Percentiles rank a stretch among this genome's conserved stretches.
phyloP scores from a whole-genome alignment of 2,113 vertebrate species.

The Pomatorhinus ruficollis region DNA sequence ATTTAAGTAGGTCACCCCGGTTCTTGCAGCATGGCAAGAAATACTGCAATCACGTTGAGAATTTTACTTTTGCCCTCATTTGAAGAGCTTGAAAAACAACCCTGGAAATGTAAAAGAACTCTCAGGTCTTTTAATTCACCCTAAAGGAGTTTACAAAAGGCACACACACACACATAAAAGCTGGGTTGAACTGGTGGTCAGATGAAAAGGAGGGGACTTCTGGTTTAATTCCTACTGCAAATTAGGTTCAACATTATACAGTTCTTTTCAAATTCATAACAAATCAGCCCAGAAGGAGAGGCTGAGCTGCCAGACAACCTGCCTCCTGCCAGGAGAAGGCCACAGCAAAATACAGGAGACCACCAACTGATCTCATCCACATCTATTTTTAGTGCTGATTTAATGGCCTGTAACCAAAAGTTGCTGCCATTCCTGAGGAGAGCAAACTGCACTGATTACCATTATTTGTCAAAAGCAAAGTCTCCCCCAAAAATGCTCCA shows the following conservation, averaged over 20 bases:
- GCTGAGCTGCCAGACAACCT: conserved; percentile 32
- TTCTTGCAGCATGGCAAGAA: conserved; percentile 26
- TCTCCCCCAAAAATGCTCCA: neutral
- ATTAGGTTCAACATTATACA: neutral
- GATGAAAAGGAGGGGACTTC: neutral
- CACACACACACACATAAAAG: neutral
- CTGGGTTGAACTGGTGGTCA: neutral
- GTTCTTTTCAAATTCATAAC: neutral
- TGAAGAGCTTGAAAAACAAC: conserved; percentile 47
- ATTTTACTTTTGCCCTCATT: conserved; percentile 49
- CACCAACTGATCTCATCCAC: conserved; percentile 53
- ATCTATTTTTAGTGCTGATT: conserved; percentile 73
- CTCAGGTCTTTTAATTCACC: neutral
- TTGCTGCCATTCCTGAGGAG: conserved; percentile 35
- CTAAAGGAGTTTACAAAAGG: conserved; percentile 14
- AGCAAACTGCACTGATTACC: conserved; percentile 7
- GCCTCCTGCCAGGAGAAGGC: conserved; percentile 42
- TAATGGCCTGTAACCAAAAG: conserved; percentile 59
- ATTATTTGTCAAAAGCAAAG: neutral
- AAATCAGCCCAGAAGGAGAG: conserved; percentile 21
- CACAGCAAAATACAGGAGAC: conserved; percentile 33
- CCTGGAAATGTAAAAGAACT: neutral
- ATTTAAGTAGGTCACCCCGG: conserved; percentile 52
- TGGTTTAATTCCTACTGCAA: neutral
- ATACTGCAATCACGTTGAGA: conserved; percentile 21